These are phyloP conservation scores for Ectemnius lituratus DNA, from an alignment of 2,888 invertebrate species.

Conservation along the genomic window DNA sequence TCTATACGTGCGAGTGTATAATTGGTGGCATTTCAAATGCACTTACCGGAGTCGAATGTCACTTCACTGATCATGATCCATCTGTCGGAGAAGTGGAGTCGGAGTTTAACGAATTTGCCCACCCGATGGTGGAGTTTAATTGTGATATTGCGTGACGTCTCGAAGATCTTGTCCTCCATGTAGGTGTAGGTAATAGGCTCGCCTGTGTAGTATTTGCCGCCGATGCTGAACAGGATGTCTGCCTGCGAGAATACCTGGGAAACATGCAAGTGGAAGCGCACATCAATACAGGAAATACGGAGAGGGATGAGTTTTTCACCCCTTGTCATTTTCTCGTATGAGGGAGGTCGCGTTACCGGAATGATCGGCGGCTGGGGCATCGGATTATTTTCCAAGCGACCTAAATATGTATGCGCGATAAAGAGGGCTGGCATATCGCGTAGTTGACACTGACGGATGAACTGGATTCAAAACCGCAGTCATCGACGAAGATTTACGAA, in stretches of 20 bases:
- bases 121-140: conserved; percentile 90
- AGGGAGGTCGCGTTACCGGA: not conserved
- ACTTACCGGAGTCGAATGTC: conserved; percentile 88
- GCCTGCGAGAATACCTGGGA: conserved; percentile 88
- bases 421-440: conserved; percentile 43
- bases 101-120: conserved; percentile 88
- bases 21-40: not conserved
- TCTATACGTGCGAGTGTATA: not conserved
- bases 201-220: conserved; percentile 87
- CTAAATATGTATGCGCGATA: conserved; percentile 34
- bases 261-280: conserved; percentile 13
- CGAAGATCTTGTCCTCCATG: conserved; percentile 88
- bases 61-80: conserved; percentile 96
- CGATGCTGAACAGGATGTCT: conserved; percentile 88
- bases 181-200: conserved; percentile 87
- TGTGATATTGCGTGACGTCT: conserved; percentile 89
- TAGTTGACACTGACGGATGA: conserved; percentile 56
- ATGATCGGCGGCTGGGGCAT: not conserved
- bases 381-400: conserved; percentile 31
- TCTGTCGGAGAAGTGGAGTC: conserved; percentile 87
- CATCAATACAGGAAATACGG: not conserved
- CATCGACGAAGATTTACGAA: conserved; percentile 49
- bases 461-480: conserved; percentile 32
- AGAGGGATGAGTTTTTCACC: not conserved
- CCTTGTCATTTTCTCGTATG: not conserved